Conservation (phyloP, 1,140 invertebrate genomes). For the Dysdera silvatica region DNA sequence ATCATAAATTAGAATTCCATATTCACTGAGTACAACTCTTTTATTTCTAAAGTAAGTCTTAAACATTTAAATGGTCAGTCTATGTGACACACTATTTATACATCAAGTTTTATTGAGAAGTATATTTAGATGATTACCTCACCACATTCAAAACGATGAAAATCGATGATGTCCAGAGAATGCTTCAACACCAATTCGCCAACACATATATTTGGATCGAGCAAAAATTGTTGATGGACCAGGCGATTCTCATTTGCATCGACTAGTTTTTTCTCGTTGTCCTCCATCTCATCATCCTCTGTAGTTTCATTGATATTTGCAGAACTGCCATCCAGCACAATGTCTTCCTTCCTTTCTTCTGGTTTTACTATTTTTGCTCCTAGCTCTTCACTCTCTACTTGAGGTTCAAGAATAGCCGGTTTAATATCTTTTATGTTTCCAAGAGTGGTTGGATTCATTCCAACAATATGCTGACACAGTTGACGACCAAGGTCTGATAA, state of each 20-base stretch:
- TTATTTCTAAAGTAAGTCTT: too few relatives aligned
- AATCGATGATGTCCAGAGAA: constrained; percentile 80
- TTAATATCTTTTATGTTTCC: constrained; percentile 48
- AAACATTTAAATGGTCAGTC: too few relatives aligned
- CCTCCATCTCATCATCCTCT: constrained; percentile 56
- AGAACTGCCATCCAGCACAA: background rate
- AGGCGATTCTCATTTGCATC: constrained; percentile 49
- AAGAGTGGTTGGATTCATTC: constrained; percentile 73
- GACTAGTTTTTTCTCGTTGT: constrained; percentile 48
- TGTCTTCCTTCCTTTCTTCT: background rate
- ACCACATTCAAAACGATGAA: constrained; percentile 75
- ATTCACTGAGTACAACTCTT: too few relatives aligned
- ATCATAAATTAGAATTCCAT: too few relatives aligned
- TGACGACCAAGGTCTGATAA: constrained; percentile 56
- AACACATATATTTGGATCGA: constrained; percentile 63
- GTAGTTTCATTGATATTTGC: constrained; percentile 43
- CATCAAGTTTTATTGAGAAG: too few relatives aligned
- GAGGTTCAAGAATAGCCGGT: background rate
- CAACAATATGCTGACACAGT: constrained; percentile 84
- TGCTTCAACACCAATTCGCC: constrained; percentile 62
- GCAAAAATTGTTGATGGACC: constrained; percentile 75
- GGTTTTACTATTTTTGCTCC: constrained; percentile 3
- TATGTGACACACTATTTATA: too few relatives aligned
- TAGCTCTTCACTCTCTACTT: background rate
- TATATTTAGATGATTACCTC: too few relatives aligned